Conservation (phyloP, 2,113 vertebrate genomes). For the Ictalurus punctatus region DNA sequence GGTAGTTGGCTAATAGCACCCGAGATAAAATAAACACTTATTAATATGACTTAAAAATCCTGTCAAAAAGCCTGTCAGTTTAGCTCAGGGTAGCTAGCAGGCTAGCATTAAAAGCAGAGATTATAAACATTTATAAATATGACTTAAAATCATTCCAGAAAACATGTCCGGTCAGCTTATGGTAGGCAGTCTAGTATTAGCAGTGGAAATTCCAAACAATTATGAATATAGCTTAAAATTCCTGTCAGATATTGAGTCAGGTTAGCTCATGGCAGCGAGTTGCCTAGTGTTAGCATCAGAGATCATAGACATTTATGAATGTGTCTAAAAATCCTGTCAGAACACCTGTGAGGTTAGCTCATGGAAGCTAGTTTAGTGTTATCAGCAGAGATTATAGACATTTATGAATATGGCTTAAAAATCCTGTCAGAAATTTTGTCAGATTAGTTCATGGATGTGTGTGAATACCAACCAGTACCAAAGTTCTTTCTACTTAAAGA, state of each 20-base stretch:
- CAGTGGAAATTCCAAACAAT: not conserved
- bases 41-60: not conserved
- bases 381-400: not conserved
- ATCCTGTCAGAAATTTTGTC: not conserved
- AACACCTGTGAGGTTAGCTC: not conserved
- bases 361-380: not conserved
- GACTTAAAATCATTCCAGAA: not conserved
- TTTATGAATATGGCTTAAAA: not conserved
- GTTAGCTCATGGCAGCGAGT: not conserved
- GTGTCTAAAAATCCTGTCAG: not conserved
- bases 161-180: not conserved
- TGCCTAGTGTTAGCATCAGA: not conserved
- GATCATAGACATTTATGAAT: not conserved
- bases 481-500: not conserved
- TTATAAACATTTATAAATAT: not conserved
- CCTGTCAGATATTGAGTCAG: not conserved
- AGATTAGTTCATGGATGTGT: not conserved
- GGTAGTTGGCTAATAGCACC: not conserved
- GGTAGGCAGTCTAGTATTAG: not conserved
- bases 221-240: not conserved
- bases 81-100: not conserved
- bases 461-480: not conserved
- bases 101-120: not conserved
- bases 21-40: not conserved
- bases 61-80: not conserved